These are phyloP conservation scores for Aporophyla lueneburgensis DNA, from an alignment of 2,888 invertebrate genomes.

Conservation along the genomic window DNA sequence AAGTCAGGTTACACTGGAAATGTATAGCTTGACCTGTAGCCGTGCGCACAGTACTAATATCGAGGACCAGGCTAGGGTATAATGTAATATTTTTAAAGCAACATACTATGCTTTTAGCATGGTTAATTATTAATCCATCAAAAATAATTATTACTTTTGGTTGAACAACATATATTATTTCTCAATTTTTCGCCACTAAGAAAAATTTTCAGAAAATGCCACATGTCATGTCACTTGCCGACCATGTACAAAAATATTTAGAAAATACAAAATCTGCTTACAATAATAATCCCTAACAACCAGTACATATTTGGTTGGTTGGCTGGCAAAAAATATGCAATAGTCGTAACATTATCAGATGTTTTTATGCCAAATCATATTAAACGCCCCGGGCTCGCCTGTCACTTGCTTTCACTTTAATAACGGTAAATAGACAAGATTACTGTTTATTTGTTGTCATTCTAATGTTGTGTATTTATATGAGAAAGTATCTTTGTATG, in stretches of 20 bases:
- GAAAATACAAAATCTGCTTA: neutral
- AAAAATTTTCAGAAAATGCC: neutral
- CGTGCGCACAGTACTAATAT: too few species aligned
- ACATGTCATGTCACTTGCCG: neutral
- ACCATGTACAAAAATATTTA: neutral
- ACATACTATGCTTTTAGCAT: neutral
- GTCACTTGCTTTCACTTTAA: slow-evolving; percentile 63
- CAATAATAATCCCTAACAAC: neutral
- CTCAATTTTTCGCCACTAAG: neutral
- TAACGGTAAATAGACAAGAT: slow-evolving; percentile 39
- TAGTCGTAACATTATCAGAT: slow-evolving; percentile 36
- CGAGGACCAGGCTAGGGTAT: too few species aligned
- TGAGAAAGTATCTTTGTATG: slow-evolving; percentile 51
- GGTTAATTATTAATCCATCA: neutral
- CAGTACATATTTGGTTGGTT: neutral
- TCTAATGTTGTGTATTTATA: slow-evolving; percentile 35
- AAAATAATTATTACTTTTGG: neutral
- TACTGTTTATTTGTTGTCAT: slow-evolving; percentile 44
- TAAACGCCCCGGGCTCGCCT: slow-evolving; percentile 45
- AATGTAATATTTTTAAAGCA: neutral
- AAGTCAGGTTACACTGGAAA: too few species aligned
- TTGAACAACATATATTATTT: neutral
- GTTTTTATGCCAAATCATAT: slow-evolving; percentile 47
- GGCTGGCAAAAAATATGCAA: neutral
- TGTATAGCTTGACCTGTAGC: too few species aligned